A percentile compares a stretch with the other conserved stretches of the same genome.
Evolutionary conservation across 1,140 invertebrate genomes (phyloP).

Genomic region (Papilio polyxenes): DNA sequence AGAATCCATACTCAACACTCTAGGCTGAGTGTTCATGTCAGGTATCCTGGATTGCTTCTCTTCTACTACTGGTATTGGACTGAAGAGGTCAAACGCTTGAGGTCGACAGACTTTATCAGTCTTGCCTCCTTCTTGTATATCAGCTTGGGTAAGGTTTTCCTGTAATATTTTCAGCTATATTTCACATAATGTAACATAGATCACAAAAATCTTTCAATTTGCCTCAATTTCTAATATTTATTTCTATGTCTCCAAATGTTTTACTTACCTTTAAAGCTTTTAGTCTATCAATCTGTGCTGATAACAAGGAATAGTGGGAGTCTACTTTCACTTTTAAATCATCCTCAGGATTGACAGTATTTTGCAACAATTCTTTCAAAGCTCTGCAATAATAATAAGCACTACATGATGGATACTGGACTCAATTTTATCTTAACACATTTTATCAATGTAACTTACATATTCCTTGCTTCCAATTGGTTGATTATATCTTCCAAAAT

Average conservation of each 20-base stretch:
- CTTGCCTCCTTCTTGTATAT: constrained; percentile 45
- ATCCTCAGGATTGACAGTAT: constrained; percentile 60
- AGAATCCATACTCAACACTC: constrained; percentile 72
- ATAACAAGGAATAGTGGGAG: constrained; percentile 79
- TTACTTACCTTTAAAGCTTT: constrained; percentile 81
- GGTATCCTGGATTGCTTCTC: constrained; percentile 65
- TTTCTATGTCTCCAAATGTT: background rate
- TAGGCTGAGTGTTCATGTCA: constrained; percentile 61
- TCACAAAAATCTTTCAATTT: background rate
- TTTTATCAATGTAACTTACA: constrained; percentile 60
- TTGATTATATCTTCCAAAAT: constrained; percentile 83
- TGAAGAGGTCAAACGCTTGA: constrained; percentile 79
- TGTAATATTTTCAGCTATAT: constrained; percentile 42
- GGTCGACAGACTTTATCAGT: constrained; percentile 58
- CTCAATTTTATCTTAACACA: too few species aligned
- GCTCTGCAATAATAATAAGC: constrained; percentile 59
- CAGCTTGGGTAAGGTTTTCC: constrained; percentile 60
- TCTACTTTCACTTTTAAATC: constrained; percentile 79
- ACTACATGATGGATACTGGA: too few species aligned
- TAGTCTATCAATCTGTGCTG: constrained; percentile 82
- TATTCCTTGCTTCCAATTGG: constrained; percentile 83
- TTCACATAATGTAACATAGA: too few species aligned
- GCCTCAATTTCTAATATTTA: background rate
- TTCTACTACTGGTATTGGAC: constrained; percentile 77
- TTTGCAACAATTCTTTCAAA: constrained; percentile 69